Conservation (phyloP, 30 jellyfish, hydroid and myxozoan species). For the Aurelia sp. region DNA sequence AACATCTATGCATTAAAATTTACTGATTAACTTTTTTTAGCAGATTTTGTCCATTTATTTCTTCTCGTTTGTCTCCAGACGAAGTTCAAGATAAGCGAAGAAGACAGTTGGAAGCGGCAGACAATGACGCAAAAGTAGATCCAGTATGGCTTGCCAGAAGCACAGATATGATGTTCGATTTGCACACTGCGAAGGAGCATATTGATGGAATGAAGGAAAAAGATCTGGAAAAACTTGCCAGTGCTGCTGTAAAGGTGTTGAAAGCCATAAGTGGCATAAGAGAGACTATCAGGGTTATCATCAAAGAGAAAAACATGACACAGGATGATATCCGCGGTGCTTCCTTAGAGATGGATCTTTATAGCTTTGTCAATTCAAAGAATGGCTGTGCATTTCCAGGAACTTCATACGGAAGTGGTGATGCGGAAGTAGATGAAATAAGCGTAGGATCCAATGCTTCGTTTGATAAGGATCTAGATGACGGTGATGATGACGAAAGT, state of each 20-base stretch:
- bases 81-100: neutral
- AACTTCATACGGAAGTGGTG: neutral
- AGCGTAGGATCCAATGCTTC: too few relatives aligned
- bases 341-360: neutral
- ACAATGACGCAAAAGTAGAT: neutral
- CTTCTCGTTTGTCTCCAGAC: neutral
- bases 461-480: too few relatives aligned
- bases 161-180: slow-evolving; percentile 1
- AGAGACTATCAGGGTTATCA: neutral
- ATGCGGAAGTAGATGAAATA: neutral
- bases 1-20: too few relatives aligned
- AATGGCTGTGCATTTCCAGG: too few relatives aligned
- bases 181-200: slow-evolving; percentile 28
- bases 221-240: slow-evolving; percentile 4
- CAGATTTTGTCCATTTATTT: neutral
- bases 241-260: slow-evolving; percentile 13
- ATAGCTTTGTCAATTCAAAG: neutral
- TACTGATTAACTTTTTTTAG: neutral
- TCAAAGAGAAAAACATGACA: slow-evolving; percentile 3
- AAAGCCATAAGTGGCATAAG: slow-evolving; percentile 4
- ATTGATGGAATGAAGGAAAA: neutral
- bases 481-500: neutral
- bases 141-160: slow-evolving; percentile 21
- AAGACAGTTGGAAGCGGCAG: neutral
- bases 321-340: neutral